Evolutionary conservation across 2,888 invertebrate species (phyloP), one percentile per base, ranked within the genome.

Genomic region (Teleogryllus oceanicus): DNA sequence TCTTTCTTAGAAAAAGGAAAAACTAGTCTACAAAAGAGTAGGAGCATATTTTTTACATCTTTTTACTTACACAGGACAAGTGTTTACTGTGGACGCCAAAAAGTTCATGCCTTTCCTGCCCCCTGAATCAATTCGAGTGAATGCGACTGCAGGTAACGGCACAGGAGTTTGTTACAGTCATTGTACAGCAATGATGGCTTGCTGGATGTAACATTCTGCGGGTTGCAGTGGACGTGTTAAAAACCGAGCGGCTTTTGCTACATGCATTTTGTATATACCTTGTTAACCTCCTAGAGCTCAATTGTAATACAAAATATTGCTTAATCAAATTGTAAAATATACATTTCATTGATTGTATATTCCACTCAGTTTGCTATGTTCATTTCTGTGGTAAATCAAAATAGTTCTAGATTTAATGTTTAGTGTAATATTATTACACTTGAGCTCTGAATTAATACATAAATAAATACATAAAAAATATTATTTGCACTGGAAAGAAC

Each of bases 31-130:
- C 37, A 37, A 37, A 37, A 37, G 37, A 37, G 37, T 51, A 62
- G 75, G 51, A 76, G 62, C 50, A 21, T 49, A 49, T 50, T 51
- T 75, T 51, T 20, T 80, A 13, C 49, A 76, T 49, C 62, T 62
- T 62, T 62, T 62, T 18, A 62, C 13, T 62, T n/a, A 62, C n/a
- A 62, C 62, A 62, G 62, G 62, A 62, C 62, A 62, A 62, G 62
- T n/a, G 13, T 18, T 62, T 4, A 62, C 62, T 62, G 62, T 62
- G 62, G 62, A 62, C n/a, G 62, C 62, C n/a, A 62, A 13, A 62
- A n/a, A 18, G n/a, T 62, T 62, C 62, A 62, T 62, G 62, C 62
- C 62, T 62, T 62, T 62, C 62, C 62, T 62, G 62, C 62, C 62
- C 13, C 62, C 62, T 8, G 62, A 62, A n/a, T 62, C 62, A 62